Percentiles rank a stretch among this genome's conserved stretches.
Conservation (phyloP, 2,797 vertebrate species). For the Merluccius polli region DNA sequence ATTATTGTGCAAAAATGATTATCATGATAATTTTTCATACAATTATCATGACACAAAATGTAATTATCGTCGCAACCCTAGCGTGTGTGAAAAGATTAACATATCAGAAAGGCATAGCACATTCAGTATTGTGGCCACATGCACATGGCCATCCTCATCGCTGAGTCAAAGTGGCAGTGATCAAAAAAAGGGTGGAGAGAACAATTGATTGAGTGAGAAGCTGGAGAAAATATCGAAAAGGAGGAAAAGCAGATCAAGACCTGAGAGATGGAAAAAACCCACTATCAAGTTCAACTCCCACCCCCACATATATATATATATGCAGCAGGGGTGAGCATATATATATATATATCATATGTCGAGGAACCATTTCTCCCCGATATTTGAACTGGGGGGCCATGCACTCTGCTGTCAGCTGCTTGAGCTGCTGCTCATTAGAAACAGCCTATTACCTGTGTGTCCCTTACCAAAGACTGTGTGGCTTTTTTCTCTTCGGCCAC, state of each 20-base stretch:
- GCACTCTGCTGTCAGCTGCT: constrained; percentile 20
- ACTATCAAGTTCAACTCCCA: background rate
- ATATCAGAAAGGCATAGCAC: too few relatives aligned
- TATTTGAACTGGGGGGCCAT: background rate
- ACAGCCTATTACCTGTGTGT: background rate
- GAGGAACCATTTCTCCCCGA: too few relatives aligned
- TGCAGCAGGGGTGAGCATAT: too few relatives aligned
- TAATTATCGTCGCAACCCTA: too few relatives aligned
- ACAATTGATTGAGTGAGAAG: constrained; percentile 28
- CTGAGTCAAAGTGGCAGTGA: constrained; percentile 10
- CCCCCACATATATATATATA: background rate
- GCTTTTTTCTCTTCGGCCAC: background rate
- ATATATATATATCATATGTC: too few relatives aligned
- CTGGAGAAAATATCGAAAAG: constrained; percentile 18
- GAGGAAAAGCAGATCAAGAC: constrained; percentile 23
- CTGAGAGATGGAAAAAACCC: constrained; percentile 16
- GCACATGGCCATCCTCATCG: too few relatives aligned
- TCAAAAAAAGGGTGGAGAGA: constrained; percentile 20
- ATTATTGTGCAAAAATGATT: too few relatives aligned
- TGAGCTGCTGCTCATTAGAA: constrained; percentile 15
- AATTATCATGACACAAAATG: too few relatives aligned
- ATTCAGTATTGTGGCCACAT: too few relatives aligned
- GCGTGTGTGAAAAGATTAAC: too few relatives aligned
- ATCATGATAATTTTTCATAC: too few relatives aligned
- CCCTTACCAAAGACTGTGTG: constrained; percentile 5